Percentiles rank a stretch among this genome's conserved stretches.
Conservation (phyloP, 1,140 invertebrate species). For the Scaptomyza hsui region DNA sequence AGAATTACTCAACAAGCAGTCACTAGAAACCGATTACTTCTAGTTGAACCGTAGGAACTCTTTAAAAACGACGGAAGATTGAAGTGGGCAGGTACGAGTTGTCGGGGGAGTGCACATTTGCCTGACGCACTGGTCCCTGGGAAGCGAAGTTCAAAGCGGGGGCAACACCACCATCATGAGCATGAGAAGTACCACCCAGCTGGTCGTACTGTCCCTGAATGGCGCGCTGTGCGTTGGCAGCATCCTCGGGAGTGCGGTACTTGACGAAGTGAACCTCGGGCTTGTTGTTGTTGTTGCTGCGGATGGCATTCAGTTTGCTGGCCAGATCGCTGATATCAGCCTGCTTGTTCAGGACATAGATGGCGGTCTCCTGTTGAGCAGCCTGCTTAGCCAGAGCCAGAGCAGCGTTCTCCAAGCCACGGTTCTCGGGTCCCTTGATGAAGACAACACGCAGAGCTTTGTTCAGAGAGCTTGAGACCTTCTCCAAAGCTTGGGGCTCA, state of each 20-base stretch:
- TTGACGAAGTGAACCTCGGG: slow-evolving; percentile 78
- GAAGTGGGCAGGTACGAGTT: slow-evolving; percentile 73
- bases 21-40: slow-evolving; percentile 1
- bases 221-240: slow-evolving; percentile 68
- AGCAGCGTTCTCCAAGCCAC: slow-evolving; percentile 68
- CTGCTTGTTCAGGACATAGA: slow-evolving; percentile 76
- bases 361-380: slow-evolving; percentile 70
- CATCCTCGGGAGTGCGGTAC: slow-evolving; percentile 72
- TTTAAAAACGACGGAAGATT: slow-evolving; percentile 72
- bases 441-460: slow-evolving; percentile 72
- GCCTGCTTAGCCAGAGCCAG: slow-evolving; percentile 69
- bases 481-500: slow-evolving; percentile 52
- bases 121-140: slow-evolving; percentile 52
- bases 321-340: slow-evolving; percentile 66
- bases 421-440: slow-evolving; percentile 79
- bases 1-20: slow-evolving; percentile 36
- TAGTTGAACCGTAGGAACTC: slow-evolving; percentile 8
- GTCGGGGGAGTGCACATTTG: slow-evolving; percentile 53
- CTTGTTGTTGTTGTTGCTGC: slow-evolving; percentile 61
- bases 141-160: slow-evolving; percentile 72
- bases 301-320: slow-evolving; percentile 58
- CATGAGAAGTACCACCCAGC: slow-evolving; percentile 56
- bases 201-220: slow-evolving; percentile 70
- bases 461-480: slow-evolving; percentile 54
- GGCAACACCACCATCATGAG: slow-evolving; percentile 69